Base-by-base conservation (phyloP, 2,113 vertebrate species). In the Onychorhynchus coronatus region DNA sequence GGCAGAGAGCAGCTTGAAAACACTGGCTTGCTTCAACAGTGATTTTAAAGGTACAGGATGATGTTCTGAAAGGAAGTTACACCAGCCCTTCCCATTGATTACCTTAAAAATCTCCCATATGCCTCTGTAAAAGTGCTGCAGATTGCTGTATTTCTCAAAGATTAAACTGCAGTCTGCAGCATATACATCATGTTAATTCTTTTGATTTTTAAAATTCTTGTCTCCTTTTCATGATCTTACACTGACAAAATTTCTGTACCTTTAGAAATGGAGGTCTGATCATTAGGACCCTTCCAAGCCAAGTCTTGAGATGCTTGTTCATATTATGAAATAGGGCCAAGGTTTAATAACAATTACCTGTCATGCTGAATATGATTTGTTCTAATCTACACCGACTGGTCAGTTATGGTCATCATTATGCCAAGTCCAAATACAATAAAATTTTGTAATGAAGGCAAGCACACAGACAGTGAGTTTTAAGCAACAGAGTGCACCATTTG, bases 371-470 rank as follows among this genome's bases (percentile, higher is more conserved):
- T 59, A 18, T 11, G 46, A 84, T 84, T 89, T 93, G 35, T 76
- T 89, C 27, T 89, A 68, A 89, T 94, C 85, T 77, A 35, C 22
- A 33, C 75, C 78, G 76, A 56, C 86, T 68, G 88, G 91, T 95
- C 83, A 70, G 55, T 93, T 73, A 58, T 8, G 35, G 56, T 63
- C 50, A 42, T 92, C 39, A 3, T 83, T 67, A 84, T 61, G 80
- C 75, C 77, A 74, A 49, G 70, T 52, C 39, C 81, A 77, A 78
- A 81, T 25, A 47, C 56, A 78, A 56, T 12, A 59, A 50, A 44
- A 82, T 82, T 85, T 62, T 44, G 16, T 89, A 85, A 90, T 55
- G 75, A 90, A 71, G 82, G 41, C 27, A 66, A 88, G 58, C 5
- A 37, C 78, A 68, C 21, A 73, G 49, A 18, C 2, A 39, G 35